phyloP scores from a whole-genome alignment of 2,113 vertebrate species.

The Entomyzon cyanotis region DNA sequence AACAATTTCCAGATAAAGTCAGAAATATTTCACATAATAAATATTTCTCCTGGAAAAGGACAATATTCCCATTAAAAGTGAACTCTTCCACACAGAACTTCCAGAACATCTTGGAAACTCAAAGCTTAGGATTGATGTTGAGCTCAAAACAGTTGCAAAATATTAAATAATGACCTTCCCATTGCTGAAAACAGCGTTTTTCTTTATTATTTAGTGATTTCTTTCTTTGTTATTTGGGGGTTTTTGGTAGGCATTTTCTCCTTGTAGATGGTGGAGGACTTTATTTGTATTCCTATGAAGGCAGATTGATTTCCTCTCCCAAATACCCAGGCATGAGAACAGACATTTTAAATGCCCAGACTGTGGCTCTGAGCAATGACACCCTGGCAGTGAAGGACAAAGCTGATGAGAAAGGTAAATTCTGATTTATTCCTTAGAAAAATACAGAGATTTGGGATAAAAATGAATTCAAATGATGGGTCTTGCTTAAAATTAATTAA shows the following conservation, averaged over 20 bases:
- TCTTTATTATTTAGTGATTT: neutral
- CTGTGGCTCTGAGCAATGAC: conserved; percentile 90
- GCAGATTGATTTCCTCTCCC: conserved; percentile 88
- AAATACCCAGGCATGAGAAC: conserved; percentile 91
- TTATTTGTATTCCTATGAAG: conserved; percentile 93
- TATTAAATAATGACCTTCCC: neutral
- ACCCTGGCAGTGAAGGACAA: conserved; percentile 89
- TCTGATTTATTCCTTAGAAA: no score
- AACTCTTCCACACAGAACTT: no score
- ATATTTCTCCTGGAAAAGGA: neutral
- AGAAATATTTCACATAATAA: neutral
- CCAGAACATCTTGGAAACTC: neutral
- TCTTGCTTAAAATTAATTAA: neutral
- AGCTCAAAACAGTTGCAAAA: neutral
- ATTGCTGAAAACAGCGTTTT: neutral
- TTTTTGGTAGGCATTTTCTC: conserved; percentile 86
- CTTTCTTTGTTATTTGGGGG: neutral
- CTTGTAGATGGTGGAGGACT: conserved; percentile 91
- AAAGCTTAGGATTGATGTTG: neutral
- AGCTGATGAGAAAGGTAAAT: conserved; percentile 89
- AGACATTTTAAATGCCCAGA: conserved; percentile 86
- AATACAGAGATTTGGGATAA: no score
- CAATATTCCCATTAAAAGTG: no score
- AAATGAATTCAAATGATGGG: accelerated
- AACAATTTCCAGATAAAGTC: neutral